phyloP scores from a whole-genome alignment of 2,888 invertebrate species.

The Hypercompe scribonia region DNA sequence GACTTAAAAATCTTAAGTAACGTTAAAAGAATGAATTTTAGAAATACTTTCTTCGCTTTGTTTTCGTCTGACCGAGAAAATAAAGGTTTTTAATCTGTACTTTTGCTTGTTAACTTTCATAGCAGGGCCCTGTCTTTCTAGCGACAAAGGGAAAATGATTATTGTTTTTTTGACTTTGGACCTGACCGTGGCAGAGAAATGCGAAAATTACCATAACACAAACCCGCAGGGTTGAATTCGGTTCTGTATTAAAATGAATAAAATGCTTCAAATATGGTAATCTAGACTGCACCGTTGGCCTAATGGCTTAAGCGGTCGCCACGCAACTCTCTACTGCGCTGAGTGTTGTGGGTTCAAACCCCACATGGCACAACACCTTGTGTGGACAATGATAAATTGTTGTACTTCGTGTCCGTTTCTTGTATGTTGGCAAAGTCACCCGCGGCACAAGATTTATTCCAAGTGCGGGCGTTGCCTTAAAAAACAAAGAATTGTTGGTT shows the following conservation, averaged over 20 bases:
- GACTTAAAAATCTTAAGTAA: conserved; percentile 4
- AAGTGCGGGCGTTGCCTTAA: too few species aligned
- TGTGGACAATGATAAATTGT: too few species aligned
- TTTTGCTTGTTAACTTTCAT: conserved; percentile 15
- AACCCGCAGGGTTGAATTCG: neutral
- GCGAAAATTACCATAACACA: conserved; percentile 24
- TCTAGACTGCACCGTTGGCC: too few species aligned
- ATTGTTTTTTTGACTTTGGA: conserved; percentile 5
- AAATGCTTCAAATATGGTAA: neutral
- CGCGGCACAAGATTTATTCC: too few species aligned
- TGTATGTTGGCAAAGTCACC: too few species aligned
- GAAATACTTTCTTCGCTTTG: conserved; percentile 17
- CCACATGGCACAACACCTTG: too few species aligned
- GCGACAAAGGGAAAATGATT: conserved; percentile 1
- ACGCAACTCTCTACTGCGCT: too few species aligned
- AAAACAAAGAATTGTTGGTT: too few species aligned
- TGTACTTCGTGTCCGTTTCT: too few species aligned
- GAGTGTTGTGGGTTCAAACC: too few species aligned
- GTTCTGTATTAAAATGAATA: neutral
- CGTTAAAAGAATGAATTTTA: conserved; percentile 11
- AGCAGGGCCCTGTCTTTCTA: neutral
- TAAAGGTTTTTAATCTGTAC: conserved; percentile 14
- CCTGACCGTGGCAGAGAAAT: conserved; percentile 10
- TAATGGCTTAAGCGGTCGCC: too few species aligned
- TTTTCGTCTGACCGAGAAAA: conserved; percentile 29